Base-by-base conservation (phyloP, 2,113 vertebrate genomes). In the Pseudorhombus dupliciocellatus region DNA sequence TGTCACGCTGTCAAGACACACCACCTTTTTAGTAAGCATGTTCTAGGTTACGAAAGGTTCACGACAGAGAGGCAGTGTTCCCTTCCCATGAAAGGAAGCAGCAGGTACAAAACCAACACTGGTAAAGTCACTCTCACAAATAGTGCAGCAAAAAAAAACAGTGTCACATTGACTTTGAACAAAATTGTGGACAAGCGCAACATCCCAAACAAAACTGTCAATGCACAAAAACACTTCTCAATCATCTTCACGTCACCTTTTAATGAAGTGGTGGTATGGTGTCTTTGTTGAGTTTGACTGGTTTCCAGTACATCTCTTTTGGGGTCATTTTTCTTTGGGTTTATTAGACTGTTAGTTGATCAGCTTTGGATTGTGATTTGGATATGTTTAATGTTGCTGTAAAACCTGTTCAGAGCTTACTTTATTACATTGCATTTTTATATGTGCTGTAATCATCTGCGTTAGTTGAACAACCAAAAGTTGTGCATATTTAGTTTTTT, bases 1-100 rank as follows among this genome's bases (percentile, higher is more conserved):
- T 96, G 96, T 96, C 95, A 96, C 94, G 94, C 94, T 95, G 97
- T 97, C 94, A 97, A 91, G 91, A 94, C 94, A 95, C 95, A 95
- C 94, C 94, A 92, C 92, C 94, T 96, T 96, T 50, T 97, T 96
- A 97, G 95, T 94, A 92, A 94, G 92, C 94, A 93, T 94, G 94
- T 94, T 92, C 94, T 92, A 92, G 92, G 91, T 94, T 94, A 96
- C 96, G 95, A 94, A 92, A 93, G 93, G 95, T 94, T 93, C 92
- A 94, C 91, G 90, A 86, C 74, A 73, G 72, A 83, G 71, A 89
- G 82, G 71, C 61, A 67, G 56, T 64, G 58, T 84, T 80, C 85
- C 21, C 66, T 73, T 73, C 48, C 9, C 72, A 24, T 69, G 40
- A 50, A 70, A 24, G 10, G n/a, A 50, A 52, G 50, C 14, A 40